A percentile compares a stretch with the other conserved stretches of the same genome.
These are phyloP conservation scores for Camelus dromedarius DNA, from an alignment of 2,113 vertebrate species.

Conservation along the genomic window DNA sequence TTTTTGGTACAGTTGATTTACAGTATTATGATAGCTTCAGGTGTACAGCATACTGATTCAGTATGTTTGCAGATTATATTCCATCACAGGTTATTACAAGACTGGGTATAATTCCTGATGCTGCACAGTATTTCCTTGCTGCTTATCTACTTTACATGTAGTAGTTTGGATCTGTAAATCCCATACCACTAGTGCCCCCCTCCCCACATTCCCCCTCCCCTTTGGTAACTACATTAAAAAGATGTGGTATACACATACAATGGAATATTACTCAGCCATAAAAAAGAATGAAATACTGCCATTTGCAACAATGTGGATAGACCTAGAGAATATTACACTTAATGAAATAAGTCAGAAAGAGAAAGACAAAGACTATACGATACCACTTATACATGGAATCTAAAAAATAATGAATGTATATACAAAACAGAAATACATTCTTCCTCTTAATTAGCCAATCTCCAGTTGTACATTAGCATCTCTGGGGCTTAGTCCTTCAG, in stretches of 20 bases:
- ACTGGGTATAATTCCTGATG: not conserved
- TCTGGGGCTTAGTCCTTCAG: constrained; percentile 15
- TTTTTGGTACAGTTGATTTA: not conserved
- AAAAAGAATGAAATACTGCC: not conserved
- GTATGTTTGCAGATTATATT: not conserved
- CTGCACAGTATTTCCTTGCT: not conserved
- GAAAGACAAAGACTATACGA: not conserved
- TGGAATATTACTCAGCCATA: not conserved
- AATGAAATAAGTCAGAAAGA: not conserved
- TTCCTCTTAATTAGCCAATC: constrained; percentile 38
- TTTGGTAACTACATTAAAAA: not conserved
- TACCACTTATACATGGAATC: not conserved
- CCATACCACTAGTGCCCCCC: not conserved
- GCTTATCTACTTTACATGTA: not conserved
- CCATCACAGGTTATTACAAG: not conserved
- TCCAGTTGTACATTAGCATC: not conserved
- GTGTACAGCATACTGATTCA: not conserved
- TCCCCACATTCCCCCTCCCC: not conserved
- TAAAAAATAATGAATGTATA: not conserved
- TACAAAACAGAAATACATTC: not conserved
- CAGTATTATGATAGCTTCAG: not conserved
- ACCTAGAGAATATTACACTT: not conserved
- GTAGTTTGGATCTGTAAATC: not conserved
- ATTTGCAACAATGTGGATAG: not conserved
- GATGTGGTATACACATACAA: not conserved